Evolutionary conservation across 2,888 invertebrate species (phyloP).

Genomic region (Drosophila longiperda): DNA sequence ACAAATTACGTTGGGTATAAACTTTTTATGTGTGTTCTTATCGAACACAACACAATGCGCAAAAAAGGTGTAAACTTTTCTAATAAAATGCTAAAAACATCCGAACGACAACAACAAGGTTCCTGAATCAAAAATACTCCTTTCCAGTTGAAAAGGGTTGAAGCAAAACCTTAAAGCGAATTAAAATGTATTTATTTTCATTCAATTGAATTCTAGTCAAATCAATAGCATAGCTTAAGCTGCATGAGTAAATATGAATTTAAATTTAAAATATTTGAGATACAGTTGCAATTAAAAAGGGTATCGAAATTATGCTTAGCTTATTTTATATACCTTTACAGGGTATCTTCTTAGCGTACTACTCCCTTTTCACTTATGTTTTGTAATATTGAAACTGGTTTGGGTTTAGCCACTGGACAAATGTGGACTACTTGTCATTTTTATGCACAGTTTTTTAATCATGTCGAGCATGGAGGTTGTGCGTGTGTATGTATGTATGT

Average conservation of each 20-base stretch:
- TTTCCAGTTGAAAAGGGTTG: no score
- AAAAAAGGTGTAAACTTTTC: conserved; percentile 53
- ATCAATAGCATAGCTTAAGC: background rate
- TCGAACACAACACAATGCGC: conserved; percentile 2
- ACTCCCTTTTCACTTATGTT: background rate
- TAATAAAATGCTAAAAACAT: conserved; percentile 53
- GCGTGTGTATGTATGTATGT: background rate
- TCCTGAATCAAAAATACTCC: conserved; percentile 5
- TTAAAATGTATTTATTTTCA: background rate
- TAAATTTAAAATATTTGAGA: background rate
- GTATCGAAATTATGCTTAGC: background rate
- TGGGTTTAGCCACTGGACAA: conserved; percentile 12
- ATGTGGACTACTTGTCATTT: conserved; percentile 42
- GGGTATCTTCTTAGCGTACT: conserved; percentile 4
- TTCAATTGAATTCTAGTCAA: background rate
- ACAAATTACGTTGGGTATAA: background rate
- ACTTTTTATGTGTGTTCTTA: background rate
- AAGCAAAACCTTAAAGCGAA: background rate
- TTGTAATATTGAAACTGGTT: background rate
- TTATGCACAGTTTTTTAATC: conserved; percentile 49
- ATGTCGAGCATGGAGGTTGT: conserved; percentile 48
- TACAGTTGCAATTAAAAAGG: no score
- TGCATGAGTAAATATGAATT: background rate
- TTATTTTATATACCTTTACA: background rate
- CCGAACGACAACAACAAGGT: conserved; percentile 11